Percentiles rank a stretch among this genome's conserved stretches.
Conservation (phyloP, 2,113 vertebrate genomes). For the Hypanus sabinus region DNA sequence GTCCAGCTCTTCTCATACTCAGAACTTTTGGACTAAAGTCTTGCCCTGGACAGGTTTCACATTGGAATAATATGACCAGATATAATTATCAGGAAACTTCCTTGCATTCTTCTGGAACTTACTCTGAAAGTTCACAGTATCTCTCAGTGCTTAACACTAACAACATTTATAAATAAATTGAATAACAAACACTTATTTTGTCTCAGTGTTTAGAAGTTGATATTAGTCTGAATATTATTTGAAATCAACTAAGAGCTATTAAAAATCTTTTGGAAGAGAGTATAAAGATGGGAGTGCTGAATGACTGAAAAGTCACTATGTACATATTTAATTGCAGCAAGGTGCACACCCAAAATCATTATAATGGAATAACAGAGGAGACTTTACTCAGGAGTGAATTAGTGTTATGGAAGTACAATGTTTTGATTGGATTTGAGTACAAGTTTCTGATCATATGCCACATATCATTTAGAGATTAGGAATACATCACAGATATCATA, state of each 20-base stretch:
- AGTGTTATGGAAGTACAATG: constrained; percentile 20
- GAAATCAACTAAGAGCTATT: neutral
- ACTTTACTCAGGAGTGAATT: constrained; percentile 1
- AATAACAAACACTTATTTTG: neutral
- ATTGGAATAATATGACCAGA: neutral
- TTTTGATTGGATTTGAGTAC: constrained; percentile 25
- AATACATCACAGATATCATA: constrained; percentile 29
- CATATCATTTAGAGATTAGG: constrained; percentile 32
- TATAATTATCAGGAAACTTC: neutral
- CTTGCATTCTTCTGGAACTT: neutral
- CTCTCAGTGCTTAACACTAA: neutral
- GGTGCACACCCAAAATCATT: constrained; percentile 4
- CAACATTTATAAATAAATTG: neutral
- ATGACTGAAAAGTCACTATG: neutral
- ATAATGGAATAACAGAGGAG: neutral
- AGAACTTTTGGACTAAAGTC: neutral
- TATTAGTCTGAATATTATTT: neutral
- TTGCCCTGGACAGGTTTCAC: neutral
- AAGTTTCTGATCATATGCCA: constrained; percentile 22
- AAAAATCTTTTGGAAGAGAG: neutral
- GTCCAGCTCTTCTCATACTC: neutral
- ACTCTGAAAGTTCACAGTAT: neutral
- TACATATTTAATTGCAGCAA: constrained; percentile 22
- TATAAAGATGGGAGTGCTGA: neutral
- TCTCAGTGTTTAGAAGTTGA: neutral